These are phyloP conservation scores for Furnarius figulus DNA, from an alignment of 2,113 vertebrate genomes.

Conservation along the genomic window DNA sequence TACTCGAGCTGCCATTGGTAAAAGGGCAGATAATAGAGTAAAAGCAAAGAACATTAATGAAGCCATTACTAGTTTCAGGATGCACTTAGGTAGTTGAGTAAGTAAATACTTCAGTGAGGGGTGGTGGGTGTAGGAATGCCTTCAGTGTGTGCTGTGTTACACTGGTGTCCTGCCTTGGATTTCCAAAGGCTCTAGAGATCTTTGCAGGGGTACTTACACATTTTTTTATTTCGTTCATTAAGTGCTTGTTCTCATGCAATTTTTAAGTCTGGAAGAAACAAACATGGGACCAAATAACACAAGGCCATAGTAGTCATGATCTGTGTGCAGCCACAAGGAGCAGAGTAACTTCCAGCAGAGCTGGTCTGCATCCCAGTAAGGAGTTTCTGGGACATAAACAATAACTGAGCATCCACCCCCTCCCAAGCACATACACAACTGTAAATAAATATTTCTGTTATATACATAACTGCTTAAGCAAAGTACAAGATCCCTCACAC, in stretches of 20 bases:
- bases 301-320: background rate
- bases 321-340: background rate
- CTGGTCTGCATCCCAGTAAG: no score
- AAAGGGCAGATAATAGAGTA: background rate
- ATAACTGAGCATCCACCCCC: no score
- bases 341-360: background rate
- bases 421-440: no score
- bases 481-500: no score
- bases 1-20: background rate
- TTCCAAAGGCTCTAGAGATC: background rate
- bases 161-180: background rate
- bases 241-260: background rate
- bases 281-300: background rate
- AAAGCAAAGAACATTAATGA: background rate
- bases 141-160: accelerated
- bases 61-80: background rate
- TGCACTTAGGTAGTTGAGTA: background rate
- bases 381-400: no score
- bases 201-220: background rate
- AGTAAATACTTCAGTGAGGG: background rate
- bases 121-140: background rate
- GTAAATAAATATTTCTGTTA: no score
- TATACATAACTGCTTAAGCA: no score
- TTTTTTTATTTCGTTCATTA: background rate
- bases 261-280: background rate